phyloP scores from a whole-genome alignment of 1,140 invertebrate genomes.

The Drosophila takahashii region DNA sequence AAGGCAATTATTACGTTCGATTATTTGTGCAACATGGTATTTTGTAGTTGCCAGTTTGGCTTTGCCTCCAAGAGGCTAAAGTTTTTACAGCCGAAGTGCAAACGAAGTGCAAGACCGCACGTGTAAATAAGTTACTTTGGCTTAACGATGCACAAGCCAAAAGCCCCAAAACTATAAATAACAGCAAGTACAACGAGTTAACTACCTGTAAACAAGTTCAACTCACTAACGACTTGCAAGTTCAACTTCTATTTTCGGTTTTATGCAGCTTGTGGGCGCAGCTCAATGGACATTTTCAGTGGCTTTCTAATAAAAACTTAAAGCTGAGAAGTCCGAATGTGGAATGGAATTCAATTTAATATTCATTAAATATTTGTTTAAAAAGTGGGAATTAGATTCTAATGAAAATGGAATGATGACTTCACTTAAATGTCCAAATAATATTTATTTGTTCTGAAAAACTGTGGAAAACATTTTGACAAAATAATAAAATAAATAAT shows the following conservation, averaged over 20 bases:
- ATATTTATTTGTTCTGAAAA: not conserved
- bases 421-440: too few relatives aligned
- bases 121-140: slow-evolving; percentile 14
- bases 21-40: slow-evolving; percentile 12
- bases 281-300: not conserved
- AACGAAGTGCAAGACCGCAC: slow-evolving; percentile 31
- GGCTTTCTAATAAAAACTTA: not conserved
- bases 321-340: not conserved
- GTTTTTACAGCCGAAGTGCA: slow-evolving; percentile 12
- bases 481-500: not conserved
- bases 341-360: not conserved
- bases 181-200: slow-evolving; percentile 21
- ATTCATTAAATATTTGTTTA: not conserved
- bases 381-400: not conserved
- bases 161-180: slow-evolving; percentile 31
- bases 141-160: slow-evolving; percentile 13
- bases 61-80: slow-evolving; percentile 5
- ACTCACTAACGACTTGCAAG: slow-evolving; percentile 23
- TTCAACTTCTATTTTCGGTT: slow-evolving; percentile 21
- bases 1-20: slow-evolving; percentile 40
- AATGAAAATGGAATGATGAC: not conserved
- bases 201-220: slow-evolving; percentile 37
- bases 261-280: not conserved
- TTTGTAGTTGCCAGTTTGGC: not conserved
- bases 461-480: not conserved